Evolutionary conservation across 2,888 invertebrate species (phyloP).

Genomic region (Aspidapion aeneum): DNA sequence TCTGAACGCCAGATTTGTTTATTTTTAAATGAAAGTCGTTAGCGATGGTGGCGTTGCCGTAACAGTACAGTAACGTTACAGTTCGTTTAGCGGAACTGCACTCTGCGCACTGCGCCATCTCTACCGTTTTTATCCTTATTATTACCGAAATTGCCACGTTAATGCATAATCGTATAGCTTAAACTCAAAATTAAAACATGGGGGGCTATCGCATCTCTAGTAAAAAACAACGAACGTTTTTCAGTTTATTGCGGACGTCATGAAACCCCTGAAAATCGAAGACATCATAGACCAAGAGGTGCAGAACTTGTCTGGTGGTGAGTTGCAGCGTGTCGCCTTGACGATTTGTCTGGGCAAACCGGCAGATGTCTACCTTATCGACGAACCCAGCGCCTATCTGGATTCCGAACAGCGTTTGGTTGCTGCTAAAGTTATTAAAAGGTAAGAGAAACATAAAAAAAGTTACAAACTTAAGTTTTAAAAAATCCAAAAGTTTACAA

Average conservation of each 20-base stretch:
- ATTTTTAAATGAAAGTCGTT: too few relatives aligned
- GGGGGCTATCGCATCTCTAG: too few relatives aligned
- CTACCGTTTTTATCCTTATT: too few relatives aligned
- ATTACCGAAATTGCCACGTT: too few relatives aligned
- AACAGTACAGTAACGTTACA: too few relatives aligned
- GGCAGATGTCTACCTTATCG: slow-evolving; percentile 97
- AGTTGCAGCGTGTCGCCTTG: slow-evolving; percentile 95
- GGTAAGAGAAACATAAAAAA: slow-evolving; percentile 60
- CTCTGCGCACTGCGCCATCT: too few relatives aligned
- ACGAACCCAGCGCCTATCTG: slow-evolving; percentile 98
- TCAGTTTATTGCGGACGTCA: slow-evolving; percentile 95
- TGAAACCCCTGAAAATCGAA: slow-evolving; percentile 97
- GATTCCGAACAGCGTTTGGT: slow-evolving; percentile 99
- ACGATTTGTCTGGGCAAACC: slow-evolving; percentile 97
- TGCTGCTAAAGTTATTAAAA: slow-evolving; percentile 98
- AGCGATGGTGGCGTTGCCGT: too few relatives aligned
- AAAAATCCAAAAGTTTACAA: not conserved
- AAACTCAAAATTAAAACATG: too few relatives aligned
- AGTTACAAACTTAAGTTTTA: not conserved
- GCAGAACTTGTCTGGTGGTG: slow-evolving; percentile 98
- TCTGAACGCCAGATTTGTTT: too few relatives aligned
- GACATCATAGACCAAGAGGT: slow-evolving; percentile 98
- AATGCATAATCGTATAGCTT: too few relatives aligned
- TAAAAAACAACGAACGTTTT: too few relatives aligned
- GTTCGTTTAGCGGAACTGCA: too few relatives aligned